phyloP scores from a whole-genome alignment of 2,888 invertebrate species.

The Agrochola macilenta region DNA sequence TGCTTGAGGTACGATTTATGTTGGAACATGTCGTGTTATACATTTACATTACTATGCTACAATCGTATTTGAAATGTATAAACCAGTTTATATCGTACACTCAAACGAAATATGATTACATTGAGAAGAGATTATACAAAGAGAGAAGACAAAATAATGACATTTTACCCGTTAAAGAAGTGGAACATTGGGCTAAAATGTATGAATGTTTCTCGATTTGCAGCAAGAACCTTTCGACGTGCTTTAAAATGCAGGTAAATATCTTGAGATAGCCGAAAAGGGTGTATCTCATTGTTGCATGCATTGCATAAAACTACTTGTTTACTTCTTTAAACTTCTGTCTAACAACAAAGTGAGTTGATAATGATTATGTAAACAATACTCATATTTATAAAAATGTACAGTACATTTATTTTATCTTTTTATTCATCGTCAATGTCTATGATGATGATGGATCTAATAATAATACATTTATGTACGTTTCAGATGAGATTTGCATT shows the following conservation, averaged over 20 bases:
- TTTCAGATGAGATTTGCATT: slow-evolving; percentile 27
- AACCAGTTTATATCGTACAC: slow-evolving; percentile 11
- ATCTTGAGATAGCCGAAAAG: neutral
- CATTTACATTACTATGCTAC: slow-evolving; percentile 8
- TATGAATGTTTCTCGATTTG: slow-evolving; percentile 20
- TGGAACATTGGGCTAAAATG: slow-evolving; percentile 13
- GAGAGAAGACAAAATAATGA: neutral
- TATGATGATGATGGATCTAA: neutral
- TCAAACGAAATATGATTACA: slow-evolving; percentile 9
- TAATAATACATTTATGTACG: neutral
- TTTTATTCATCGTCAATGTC: neutral
- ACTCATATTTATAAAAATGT: neutral
- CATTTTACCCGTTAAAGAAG: slow-evolving; percentile 10
- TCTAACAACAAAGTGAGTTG: neutral
- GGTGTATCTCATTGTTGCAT: neutral
- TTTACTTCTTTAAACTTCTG: neutral
- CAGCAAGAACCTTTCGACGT: slow-evolving; percentile 21
- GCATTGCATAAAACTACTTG: neutral
- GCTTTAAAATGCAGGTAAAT: slow-evolving; percentile 33
- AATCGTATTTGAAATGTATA: slow-evolving; percentile 15
- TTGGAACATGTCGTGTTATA: slow-evolving; percentile 21
- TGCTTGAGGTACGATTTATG: slow-evolving; percentile 18
- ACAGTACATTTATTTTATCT: neutral
- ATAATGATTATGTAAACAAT: neutral
- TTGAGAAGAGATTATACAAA: slow-evolving; percentile 17